Base-by-base conservation (phyloP, 2,888 invertebrate genomes). In the Carabus problematicus region DNA sequence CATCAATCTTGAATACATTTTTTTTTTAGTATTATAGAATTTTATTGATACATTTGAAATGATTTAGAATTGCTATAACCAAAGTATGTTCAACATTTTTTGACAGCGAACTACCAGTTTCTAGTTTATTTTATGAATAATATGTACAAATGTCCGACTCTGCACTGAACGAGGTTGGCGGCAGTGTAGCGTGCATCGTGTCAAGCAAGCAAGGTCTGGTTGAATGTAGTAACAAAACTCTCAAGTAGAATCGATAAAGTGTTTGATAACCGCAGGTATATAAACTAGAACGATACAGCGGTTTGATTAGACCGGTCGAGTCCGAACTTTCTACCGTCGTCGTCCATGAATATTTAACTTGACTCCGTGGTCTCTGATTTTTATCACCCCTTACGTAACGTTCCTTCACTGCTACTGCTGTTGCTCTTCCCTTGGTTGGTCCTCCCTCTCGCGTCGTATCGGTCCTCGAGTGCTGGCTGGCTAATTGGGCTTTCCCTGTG, bases 201-300 rank as follows among this genome's bases (percentile, higher is more conserved):
- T 29, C 29, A 52, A n/a, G 52, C 52, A n/a, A 7, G 18, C 16
- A 19, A 52, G 3, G 19, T 9, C 52, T 14, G 3, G 29, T 6
- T 29, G 29, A 29, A 29, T 29, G 29, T 29, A 29, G 29, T 29
- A 29, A 64, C 63, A 64, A 64, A 64, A 54, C 63, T 64, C 63
- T 6, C 29, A 9, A 9, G 40, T 42, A 54, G 54, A 60, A 64
- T 64, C 63, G 63, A 64, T 64, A 54, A 54, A 52, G 63, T 41
- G 63, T 55, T 42, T 54, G 63, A 64, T 64, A 64, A 54, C 63
- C 52, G 42, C 63, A 64, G 63, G 63, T 64, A 64, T 64, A 63
- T 63, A 64, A 64, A 64, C 54, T 64, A 54, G 54, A 54, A n/a
- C 63, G 55, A 64, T 64, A 64, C 55, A 64, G 63, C 18, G 63